phyloP scores from a whole-genome alignment of 2,888 invertebrate species.

The Aspidiotus rigidus region DNA sequence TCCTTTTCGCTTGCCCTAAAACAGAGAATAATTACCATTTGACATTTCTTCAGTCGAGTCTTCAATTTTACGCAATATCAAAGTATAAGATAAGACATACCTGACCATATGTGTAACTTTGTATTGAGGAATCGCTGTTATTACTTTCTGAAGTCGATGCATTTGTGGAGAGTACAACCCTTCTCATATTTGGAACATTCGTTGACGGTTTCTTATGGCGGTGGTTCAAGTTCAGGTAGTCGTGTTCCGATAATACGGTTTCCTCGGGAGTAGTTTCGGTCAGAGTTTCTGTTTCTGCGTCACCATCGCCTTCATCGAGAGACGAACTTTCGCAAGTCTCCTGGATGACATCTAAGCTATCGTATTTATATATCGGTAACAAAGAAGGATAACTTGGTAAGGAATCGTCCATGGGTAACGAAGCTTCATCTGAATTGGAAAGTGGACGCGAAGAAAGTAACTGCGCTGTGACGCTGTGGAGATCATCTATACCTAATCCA shows the following conservation, averaged over 20 bases:
- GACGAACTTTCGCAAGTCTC: slow-evolving; percentile 36
- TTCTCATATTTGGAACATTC: slow-evolving; percentile 21
- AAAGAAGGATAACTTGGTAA: slow-evolving; percentile 18
- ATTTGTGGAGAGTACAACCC: slow-evolving; percentile 24
- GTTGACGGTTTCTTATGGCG: slow-evolving; percentile 25
- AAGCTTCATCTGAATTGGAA: slow-evolving; percentile 29
- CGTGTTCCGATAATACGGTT: slow-evolving; percentile 5
- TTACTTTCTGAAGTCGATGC: slow-evolving; percentile 37
- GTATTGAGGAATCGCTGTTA: slow-evolving; percentile 37
- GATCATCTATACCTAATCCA: slow-evolving; percentile 45
- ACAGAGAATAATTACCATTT: slow-evolving; percentile 9
- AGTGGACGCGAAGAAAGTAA: slow-evolving; percentile 40
- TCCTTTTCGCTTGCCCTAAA: slow-evolving; percentile 46
- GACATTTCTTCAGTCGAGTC: too few species aligned
- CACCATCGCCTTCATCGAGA: slow-evolving; percentile 34
- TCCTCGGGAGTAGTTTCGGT: slow-evolving; percentile 33
- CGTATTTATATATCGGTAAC: slow-evolving; percentile 9
- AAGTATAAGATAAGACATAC: slow-evolving; percentile 35
- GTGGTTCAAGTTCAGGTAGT: slow-evolving; percentile 13
- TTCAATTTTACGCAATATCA: too few species aligned
- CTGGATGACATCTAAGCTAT: slow-evolving; percentile 36
- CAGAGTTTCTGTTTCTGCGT: slow-evolving; percentile 31
- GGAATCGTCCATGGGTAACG: slow-evolving; percentile 24
- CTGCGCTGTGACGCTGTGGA: slow-evolving; percentile 45
- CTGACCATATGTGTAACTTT: slow-evolving; percentile 37